Evolutionary conservation across 2,113 vertebrate species (phyloP).

Genomic region (Rhodinocichla rosea): DNA sequence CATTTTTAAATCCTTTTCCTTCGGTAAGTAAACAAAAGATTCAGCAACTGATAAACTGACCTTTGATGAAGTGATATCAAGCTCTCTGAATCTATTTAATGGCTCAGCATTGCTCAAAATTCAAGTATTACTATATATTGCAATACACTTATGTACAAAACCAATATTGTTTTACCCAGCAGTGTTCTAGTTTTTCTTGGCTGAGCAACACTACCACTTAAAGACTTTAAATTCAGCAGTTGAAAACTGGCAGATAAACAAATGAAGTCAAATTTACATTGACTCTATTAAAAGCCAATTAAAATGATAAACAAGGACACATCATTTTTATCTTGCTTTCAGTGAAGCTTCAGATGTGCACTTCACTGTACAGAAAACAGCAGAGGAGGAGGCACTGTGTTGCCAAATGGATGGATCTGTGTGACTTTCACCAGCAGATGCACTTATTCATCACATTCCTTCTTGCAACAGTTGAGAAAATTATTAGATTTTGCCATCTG

Average conservation of each 20-base stretch:
- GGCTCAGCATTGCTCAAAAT: neutral
- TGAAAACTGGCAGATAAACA: constrained; percentile 9
- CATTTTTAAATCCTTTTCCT: neutral
- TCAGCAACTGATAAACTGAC: neutral
- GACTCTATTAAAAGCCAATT: constrained; percentile 43
- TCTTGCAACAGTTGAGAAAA: constrained; percentile 59
- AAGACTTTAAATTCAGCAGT: neutral
- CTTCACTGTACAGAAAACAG: constrained; percentile 19
- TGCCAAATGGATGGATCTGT: constrained; percentile 36
- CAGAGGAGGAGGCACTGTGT: constrained; percentile 19
- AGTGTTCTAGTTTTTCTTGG: neutral
- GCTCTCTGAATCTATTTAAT: neutral
- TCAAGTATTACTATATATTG: neutral
- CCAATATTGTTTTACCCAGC: neutral
- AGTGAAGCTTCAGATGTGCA: constrained; percentile 26
- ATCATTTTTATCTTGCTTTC: neutral
- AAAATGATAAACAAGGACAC: constrained; percentile 29
- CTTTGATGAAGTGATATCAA: neutral
- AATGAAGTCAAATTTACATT: constrained; percentile 26
- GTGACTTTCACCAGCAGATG: constrained; percentile 50
- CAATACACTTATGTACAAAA: neutral
- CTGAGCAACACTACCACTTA: neutral
- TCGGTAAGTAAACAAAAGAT: neutral
- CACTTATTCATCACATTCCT: constrained; percentile 48
- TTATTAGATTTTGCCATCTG: constrained; percentile 58